Evolutionary conservation across 2,113 vertebrate genomes (phyloP).

Genomic region (Drymodes brunneopygia): DNA sequence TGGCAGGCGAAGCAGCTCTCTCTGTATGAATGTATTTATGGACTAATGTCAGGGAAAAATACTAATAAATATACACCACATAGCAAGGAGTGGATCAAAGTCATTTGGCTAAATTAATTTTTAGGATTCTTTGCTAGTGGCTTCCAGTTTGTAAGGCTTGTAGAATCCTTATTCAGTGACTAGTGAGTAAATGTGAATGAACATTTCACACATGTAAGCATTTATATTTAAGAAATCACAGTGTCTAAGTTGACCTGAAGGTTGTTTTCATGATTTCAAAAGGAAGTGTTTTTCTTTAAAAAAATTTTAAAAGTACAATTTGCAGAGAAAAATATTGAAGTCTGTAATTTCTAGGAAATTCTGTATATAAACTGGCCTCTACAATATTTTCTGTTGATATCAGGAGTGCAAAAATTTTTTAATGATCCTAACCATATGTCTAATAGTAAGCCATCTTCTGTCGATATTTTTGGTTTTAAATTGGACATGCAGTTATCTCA

Average conservation of each 20-base stretch:
- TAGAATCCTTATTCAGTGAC: neutral
- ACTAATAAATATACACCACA: neutral
- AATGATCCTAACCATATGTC: neutral
- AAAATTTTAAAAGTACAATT: neutral
- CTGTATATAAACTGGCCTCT: neutral
- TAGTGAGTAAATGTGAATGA: neutral
- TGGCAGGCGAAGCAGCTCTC: neutral
- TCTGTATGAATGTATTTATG: neutral
- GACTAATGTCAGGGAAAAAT: neutral
- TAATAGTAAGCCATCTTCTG: neutral
- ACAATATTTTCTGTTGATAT: neutral
- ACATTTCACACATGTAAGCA: neutral
- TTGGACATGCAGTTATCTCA: neutral
- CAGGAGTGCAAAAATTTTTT: neutral
- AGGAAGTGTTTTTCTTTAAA: neutral
- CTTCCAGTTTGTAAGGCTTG: neutral
- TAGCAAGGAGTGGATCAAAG: neutral
- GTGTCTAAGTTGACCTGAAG: neutral
- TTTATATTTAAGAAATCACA: neutral
- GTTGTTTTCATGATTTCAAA: neutral
- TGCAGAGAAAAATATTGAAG: neutral
- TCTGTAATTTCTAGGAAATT: neutral
- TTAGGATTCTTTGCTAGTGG: neutral
- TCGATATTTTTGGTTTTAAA: neutral
- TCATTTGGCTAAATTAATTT: neutral